Base-by-base conservation (phyloP, 2,888 invertebrate species). In the Platynereis dumerilii region DNA sequence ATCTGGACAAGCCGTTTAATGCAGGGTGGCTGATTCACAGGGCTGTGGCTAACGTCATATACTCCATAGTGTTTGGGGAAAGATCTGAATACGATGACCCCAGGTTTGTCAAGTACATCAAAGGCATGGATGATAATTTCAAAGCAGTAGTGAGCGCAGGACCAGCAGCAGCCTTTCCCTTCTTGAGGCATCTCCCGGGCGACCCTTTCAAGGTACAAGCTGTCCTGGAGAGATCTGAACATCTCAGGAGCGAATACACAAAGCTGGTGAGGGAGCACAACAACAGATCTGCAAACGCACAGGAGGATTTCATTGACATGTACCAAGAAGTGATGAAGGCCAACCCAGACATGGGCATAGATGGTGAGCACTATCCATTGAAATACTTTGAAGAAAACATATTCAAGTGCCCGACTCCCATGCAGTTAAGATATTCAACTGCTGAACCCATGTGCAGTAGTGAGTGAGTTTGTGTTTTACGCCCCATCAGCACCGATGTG, bases 261-360 rank as follows among this genome's bases (percentile, higher is more conserved):
- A 22, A 48, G 48, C 48, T 20, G 48, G 48, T 48, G 7, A 5
- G 22, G n/a, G 48, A 22, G 7, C 48, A 48, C 22, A 48, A 22
- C 22, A 48, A n/a, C 20, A 48, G 48, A 22, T 66, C 72, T 42
- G 72, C 71, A 34, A 64, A 70, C 52, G 58, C 66, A 17, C 42
- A 65, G 27, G 59, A 70, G 20, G 71, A 74, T 48, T 72, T 76
- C 58, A 76, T 76, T 42, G 76, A 77, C 44, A 71, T 70, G 17
- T 74, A 75, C 58, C 63, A 76, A 54, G 65, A 67, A 44, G 71
- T 71, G 17, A 69, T 72, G 56, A 53, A 64, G 17, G 61, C 68
- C 42, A 62, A 69, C 20, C 63, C 65, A 27, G 66, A 64, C 7
- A 7, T 5, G 12, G 34, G 12, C 12, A 34, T 34, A 34, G 34